Conservation (phyloP, 1,140 invertebrate species). For the Calephelis virginiensis region DNA sequence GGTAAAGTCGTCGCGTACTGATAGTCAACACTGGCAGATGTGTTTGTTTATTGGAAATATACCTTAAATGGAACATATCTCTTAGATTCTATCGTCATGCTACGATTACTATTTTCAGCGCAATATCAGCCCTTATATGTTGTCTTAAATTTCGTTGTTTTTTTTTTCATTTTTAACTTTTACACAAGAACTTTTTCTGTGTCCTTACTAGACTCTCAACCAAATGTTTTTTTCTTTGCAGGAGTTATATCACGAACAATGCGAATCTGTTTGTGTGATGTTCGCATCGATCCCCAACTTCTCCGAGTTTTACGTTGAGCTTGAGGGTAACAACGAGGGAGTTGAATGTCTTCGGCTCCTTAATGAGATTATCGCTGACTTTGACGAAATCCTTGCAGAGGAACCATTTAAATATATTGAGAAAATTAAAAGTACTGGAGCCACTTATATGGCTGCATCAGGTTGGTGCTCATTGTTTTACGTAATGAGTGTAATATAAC, state of each 20-base stretch:
- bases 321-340: conserved; percentile 96
- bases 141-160: too few relatives aligned
- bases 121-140: too few relatives aligned
- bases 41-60: too few relatives aligned
- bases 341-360: conserved; percentile 95
- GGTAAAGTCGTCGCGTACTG: too few relatives aligned
- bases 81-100: too few relatives aligned
- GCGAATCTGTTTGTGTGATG: conserved; percentile 95
- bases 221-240: conserved; percentile 50
- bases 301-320: conserved; percentile 97
- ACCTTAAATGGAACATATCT: too few relatives aligned
- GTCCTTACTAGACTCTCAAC: too few relatives aligned
- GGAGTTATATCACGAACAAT: conserved; percentile 97
- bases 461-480: conserved; percentile 73
- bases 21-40: too few relatives aligned
- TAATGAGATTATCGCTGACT: conserved; percentile 98
- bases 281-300: conserved; percentile 98
- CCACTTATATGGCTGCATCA: conserved; percentile 98
- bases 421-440: conserved; percentile 98
- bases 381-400: conserved; percentile 94
- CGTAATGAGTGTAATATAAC: too few relatives aligned
- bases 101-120: too few relatives aligned
- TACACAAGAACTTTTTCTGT: too few relatives aligned
- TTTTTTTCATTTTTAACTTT: too few relatives aligned
- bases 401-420: conserved; percentile 94